Conservation (phyloP, 2,888 invertebrate genomes). For the Anthophora plumipes region DNA sequence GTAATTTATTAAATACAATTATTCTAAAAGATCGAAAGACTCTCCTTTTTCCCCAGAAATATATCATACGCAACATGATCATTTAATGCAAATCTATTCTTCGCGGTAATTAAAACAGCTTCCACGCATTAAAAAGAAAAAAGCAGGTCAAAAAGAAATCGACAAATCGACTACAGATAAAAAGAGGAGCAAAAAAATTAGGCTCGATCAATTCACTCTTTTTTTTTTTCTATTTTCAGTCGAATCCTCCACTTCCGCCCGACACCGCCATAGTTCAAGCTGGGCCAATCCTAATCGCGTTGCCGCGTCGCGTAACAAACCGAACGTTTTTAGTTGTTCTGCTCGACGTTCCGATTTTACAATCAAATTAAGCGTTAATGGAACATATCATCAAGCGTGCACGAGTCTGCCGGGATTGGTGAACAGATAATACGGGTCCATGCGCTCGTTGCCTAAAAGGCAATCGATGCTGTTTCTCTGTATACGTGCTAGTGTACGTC, state of each 20-base stretch:
- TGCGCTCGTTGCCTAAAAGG: constrained; percentile 50
- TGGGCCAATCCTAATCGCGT: constrained; percentile 11
- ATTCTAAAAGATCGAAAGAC: not conserved
- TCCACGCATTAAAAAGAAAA: not conserved
- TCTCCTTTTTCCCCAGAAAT: no score
- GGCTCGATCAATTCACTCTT: not conserved
- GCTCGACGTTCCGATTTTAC: constrained; percentile 39
- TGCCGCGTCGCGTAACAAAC: constrained; percentile 9
- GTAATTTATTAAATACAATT: not conserved
- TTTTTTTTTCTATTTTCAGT: not conserved
- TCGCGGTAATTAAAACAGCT: not conserved
- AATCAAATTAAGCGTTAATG: constrained; percentile 62
- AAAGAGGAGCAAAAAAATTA: not conserved
- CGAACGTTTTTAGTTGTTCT: constrained; percentile 36
- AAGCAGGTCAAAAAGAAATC: no score
- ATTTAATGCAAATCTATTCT: no score
- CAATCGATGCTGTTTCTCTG: constrained; percentile 61
- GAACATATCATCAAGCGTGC: constrained; percentile 52
- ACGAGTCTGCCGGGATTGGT: constrained; percentile 49
- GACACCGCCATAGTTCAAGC: not conserved
- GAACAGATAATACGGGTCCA: constrained; percentile 51
- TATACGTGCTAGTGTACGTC: constrained; percentile 32
- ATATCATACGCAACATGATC: no score
- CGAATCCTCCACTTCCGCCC: not conserved
- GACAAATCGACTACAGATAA: not conserved